Percentiles rank a stretch among this genome's conserved stretches.
phyloP scores from a whole-genome alignment of 2,888 invertebrate species.

The Drosophila vallismaia region DNA sequence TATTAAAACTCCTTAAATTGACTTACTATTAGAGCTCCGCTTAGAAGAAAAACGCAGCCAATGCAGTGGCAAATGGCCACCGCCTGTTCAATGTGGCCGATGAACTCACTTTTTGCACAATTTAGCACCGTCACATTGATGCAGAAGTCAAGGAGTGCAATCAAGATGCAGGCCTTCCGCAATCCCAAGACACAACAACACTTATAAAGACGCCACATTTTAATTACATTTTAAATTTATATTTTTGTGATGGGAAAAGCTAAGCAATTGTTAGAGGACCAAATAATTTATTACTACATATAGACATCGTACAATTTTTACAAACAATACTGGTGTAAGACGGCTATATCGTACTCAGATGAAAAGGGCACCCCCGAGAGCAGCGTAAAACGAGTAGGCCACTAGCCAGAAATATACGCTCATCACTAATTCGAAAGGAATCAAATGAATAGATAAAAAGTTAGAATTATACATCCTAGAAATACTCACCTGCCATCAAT shows the following conservation, averaged over 20 bases:
- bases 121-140: slow-evolving; percentile 14
- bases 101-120: background rate
- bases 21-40: slow-evolving; percentile 59
- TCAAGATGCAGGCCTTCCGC: slow-evolving; percentile 23
- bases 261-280: background rate
- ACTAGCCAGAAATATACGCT: slow-evolving; percentile 62
- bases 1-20: background rate
- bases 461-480: background rate
- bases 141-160: slow-evolving; percentile 13
- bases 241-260: slow-evolving; percentile 8
- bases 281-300: slow-evolving; percentile 20
- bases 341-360: slow-evolving; percentile 31
- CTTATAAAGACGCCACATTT: slow-evolving; percentile 8
- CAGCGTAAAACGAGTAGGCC: slow-evolving; percentile 69
- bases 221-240: background rate
- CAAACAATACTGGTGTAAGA: background rate
- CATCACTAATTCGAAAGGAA: slow-evolving; percentile 27
- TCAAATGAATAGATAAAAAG: background rate
- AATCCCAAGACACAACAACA: slow-evolving; percentile 25
- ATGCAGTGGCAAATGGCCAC: slow-evolving; percentile 63
- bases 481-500: slow-evolving; percentile 26
- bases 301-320: slow-evolving; percentile 1
- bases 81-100: slow-evolving; percentile 49
- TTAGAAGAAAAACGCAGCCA: slow-evolving; percentile 53
- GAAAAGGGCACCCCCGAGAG: slow-evolving; percentile 63